Percentiles rank a stretch among this genome's conserved stretches.
These are phyloP conservation scores for Habrosyne pyritoides DNA, from an alignment of 2,888 invertebrate species.

Conservation along the genomic window DNA sequence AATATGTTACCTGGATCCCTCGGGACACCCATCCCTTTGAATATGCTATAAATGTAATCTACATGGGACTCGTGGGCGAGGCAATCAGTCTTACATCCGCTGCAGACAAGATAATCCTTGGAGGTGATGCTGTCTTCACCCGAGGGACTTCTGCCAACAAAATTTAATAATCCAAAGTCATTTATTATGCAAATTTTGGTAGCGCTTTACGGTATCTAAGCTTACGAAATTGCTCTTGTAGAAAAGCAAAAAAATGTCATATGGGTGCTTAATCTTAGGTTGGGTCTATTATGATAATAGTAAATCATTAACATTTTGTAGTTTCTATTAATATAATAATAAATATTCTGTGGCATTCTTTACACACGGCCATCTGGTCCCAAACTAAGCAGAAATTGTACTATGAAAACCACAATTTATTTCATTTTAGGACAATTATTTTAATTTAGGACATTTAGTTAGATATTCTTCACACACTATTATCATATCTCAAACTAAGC, in stretches of 20 bases:
- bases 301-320: not conserved
- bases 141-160: constrained; percentile 22
- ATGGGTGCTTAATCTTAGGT: not conserved
- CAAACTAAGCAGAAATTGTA: too few species aligned
- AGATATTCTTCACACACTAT: too few species aligned
- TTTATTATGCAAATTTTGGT: constrained; percentile 18
- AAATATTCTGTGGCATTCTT: too few species aligned
- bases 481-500: too few species aligned
- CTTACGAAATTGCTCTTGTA: constrained; percentile 1
- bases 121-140: constrained; percentile 8
- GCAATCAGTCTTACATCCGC: constrained; percentile 39
- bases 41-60: constrained; percentile 38
- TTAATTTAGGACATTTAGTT: too few species aligned
- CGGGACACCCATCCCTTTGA: constrained; percentile 16
- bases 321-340: too few species aligned
- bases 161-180: constrained; percentile 30
- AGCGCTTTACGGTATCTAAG: constrained; percentile 10
- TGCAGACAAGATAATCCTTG: constrained; percentile 13
- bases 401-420: too few species aligned
- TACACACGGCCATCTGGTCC: too few species aligned
- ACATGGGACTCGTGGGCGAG: constrained; percentile 20
- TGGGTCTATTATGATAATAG: not conserved
- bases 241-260: not conserved
- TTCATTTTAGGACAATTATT: too few species aligned
- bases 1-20: constrained; percentile 27